Percentiles rank a stretch among this genome's conserved stretches.
phyloP scores from a whole-genome alignment of 1,140 invertebrate genomes.

The Leptinotarsa lineolata region DNA sequence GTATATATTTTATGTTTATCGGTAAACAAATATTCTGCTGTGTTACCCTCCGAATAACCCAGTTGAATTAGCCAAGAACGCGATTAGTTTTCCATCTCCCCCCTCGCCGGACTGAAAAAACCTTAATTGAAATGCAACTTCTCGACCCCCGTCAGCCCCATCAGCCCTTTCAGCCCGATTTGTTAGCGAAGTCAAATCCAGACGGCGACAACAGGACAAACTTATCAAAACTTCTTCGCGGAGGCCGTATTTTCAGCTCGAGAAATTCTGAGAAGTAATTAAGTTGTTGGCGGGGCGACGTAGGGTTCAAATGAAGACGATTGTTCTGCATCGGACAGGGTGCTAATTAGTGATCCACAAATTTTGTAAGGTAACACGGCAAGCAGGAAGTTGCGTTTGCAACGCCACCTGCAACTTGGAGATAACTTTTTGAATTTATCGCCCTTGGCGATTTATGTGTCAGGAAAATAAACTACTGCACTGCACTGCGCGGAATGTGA shows the following conservation, averaged over 20 bases:
- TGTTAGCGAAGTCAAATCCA: neutral
- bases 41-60: too few species aligned
- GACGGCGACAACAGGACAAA: slow-evolving; percentile 3
- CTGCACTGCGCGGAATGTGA: neutral
- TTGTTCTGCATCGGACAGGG: slow-evolving; percentile 40
- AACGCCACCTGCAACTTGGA: slow-evolving; percentile 10
- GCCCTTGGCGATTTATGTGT: neutral
- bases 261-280: slow-evolving; percentile 33
- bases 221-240: slow-evolving; percentile 12
- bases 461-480: neutral
- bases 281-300: slow-evolving; percentile 34
- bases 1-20: too few species aligned
- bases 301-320: slow-evolving; percentile 34
- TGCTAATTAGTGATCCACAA: slow-evolving; percentile 34
- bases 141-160: neutral
- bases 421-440: slow-evolving; percentile 21
- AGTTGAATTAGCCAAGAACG: too few species aligned
- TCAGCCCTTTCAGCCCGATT: neutral
- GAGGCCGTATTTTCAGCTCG: slow-evolving; percentile 9
- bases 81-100: too few species aligned
- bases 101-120: too few species aligned
- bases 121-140: neutral
- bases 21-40: too few species aligned
- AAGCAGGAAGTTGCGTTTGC: slow-evolving; percentile 14
- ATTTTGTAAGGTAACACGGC: slow-evolving; percentile 27